A percentile compares a stretch with the other conserved stretches of the same genome.
Evolutionary conservation across 2,888 invertebrate species (phyloP).

Genomic region (Malthinus flaveolus): DNA sequence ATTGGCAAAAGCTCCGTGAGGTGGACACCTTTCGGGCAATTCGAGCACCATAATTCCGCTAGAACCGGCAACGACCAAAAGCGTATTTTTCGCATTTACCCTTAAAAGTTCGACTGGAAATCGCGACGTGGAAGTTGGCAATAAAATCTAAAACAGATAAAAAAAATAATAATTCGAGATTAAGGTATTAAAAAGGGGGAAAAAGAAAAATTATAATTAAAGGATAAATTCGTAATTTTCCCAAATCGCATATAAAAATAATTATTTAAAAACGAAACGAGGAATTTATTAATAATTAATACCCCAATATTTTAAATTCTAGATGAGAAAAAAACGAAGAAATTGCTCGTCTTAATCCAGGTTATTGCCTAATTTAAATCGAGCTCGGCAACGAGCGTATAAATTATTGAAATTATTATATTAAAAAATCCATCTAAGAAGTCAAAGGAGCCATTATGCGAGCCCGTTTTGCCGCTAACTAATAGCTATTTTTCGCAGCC

Average conservation of each 20-base stretch:
- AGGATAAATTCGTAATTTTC: background rate
- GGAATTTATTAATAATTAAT: slow-evolving; percentile 28
- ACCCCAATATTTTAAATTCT: slow-evolving; percentile 20
- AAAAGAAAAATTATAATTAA: background rate
- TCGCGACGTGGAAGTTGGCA: slow-evolving; percentile 68
- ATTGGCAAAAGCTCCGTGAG: slow-evolving; percentile 67
- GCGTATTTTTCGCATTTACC: slow-evolving; percentile 67
- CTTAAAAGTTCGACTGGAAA: slow-evolving; percentile 70
- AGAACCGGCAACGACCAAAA: slow-evolving; percentile 71
- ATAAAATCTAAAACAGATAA: slow-evolving; percentile 64
- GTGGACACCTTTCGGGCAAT: slow-evolving; percentile 73
- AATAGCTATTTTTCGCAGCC: slow-evolving; percentile 53
- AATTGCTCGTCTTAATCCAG: slow-evolving; percentile 46
- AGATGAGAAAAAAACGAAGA: slow-evolving; percentile 22
- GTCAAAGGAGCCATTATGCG: slow-evolving; percentile 65
- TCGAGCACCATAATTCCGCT: slow-evolving; percentile 71
- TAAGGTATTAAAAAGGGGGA: background rate
- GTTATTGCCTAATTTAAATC: slow-evolving; percentile 58
- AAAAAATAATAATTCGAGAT: slow-evolving; percentile 10
- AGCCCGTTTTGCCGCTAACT: slow-evolving; percentile 52
- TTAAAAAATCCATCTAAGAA: slow-evolving; percentile 75
- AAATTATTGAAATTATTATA: slow-evolving; percentile 71
- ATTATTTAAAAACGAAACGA: slow-evolving; percentile 7
- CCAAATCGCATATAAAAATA: slow-evolving; percentile 2
- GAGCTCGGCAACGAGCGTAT: slow-evolving; percentile 44